Evolutionary conservation across 2,113 vertebrate species (phyloP).

Genomic region (Mohoua ochrocephala): DNA sequence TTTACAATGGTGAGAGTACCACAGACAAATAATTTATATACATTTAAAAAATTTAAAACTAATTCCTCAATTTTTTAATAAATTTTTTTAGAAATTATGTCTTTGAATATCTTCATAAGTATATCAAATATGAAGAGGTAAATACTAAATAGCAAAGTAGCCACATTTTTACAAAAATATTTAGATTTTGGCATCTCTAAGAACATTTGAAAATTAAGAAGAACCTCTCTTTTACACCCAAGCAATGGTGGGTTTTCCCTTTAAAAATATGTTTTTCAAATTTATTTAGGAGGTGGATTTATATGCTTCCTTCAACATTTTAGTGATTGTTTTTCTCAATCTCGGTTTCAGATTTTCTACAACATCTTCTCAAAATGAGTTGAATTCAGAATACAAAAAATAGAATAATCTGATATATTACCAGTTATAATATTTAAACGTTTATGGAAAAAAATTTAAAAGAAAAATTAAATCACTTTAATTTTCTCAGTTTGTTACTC

Average conservation of each 20-base stretch:
- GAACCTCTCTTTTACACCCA: background rate
- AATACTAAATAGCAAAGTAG: background rate
- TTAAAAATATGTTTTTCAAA: background rate
- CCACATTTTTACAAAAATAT: background rate
- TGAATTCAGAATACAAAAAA: background rate
- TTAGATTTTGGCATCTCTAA: background rate
- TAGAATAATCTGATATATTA: background rate
- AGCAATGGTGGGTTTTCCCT: background rate
- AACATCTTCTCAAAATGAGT: background rate
- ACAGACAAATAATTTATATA: background rate
- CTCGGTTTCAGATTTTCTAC: background rate
- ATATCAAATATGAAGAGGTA: background rate
- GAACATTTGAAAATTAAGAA: background rate
- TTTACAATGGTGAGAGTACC: background rate
- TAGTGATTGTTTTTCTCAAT: background rate
- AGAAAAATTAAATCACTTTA: background rate
- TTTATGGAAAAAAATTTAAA: background rate
- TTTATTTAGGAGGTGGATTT: fast-evolving
- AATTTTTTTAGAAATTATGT: background rate
- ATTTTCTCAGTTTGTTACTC: background rate
- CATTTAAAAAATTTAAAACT: background rate
- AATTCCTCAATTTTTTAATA: background rate
- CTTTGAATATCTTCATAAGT: background rate
- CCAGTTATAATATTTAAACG: background rate
- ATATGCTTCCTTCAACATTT: background rate